Percentiles rank a stretch among this genome's conserved stretches.
Evolutionary conservation across 2,113 vertebrate species (phyloP).

Genomic region (Corythornis vintsioides): DNA sequence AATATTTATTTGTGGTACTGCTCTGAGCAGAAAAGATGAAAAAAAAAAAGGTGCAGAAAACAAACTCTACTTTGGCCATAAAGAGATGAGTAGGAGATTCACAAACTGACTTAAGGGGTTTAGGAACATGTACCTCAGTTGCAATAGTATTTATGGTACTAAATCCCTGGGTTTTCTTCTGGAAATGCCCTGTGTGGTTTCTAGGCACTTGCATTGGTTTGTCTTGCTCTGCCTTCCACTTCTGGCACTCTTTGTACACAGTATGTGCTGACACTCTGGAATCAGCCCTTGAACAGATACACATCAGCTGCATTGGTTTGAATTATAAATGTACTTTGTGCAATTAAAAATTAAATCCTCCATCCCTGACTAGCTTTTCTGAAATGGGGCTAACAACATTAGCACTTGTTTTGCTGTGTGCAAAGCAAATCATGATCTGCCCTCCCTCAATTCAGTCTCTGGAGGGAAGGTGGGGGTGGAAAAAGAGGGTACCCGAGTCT

Average conservation of each 20-base stretch:
- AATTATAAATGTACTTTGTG: neutral
- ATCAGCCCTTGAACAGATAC: neutral
- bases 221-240: neutral
- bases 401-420: neutral
- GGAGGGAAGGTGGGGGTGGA: neutral
- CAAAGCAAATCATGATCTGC: neutral
- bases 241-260: neutral
- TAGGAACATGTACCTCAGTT: neutral
- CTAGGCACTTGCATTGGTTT: neutral
- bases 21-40: slow-evolving; percentile 39
- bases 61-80: slow-evolving; percentile 43
- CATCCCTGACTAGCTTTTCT: slow-evolving; percentile 11
- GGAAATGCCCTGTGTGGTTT: neutral
- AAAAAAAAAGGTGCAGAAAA: slow-evolving; percentile 20
- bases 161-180: neutral
- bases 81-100: slow-evolving; percentile 22
- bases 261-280: neutral
- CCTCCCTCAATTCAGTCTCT: neutral
- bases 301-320: neutral
- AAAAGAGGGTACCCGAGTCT: accelerated
- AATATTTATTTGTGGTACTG: slow-evolving; percentile 65
- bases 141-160: neutral
- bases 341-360: slow-evolving; percentile 19
- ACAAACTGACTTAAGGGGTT: slow-evolving; percentile 6
- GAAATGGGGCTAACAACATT: neutral